Percentiles rank a stretch among this genome's conserved stretches.
phyloP scores from a whole-genome alignment of 2,797 vertebrate species.

The Phoebastria nigripes region DNA sequence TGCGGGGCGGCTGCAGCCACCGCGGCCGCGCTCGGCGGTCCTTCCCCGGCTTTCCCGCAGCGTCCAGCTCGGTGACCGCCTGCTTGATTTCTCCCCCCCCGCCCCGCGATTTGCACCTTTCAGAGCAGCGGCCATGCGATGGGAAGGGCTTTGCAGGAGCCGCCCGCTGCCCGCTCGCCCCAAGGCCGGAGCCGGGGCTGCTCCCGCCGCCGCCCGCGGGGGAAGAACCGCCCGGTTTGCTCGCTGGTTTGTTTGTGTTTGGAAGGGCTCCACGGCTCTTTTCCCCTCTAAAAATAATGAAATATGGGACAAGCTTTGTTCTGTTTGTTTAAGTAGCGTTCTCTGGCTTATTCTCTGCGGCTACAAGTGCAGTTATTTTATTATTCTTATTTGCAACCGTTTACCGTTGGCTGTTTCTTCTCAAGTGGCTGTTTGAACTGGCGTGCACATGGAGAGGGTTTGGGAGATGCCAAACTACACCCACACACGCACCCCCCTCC shows the following conservation, averaged over 20 bases:
- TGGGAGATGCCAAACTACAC: not conserved
- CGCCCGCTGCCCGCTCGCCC: not conserved
- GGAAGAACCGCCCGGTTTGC: not conserved
- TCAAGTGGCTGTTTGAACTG: not conserved
- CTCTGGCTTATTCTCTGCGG: slow-evolving; percentile 23
- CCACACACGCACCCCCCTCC: not conserved
- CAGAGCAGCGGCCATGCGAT: not conserved
- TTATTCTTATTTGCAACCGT: slow-evolving; percentile 37
- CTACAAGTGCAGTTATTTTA: slow-evolving; percentile 53
- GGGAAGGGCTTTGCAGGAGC: not conserved
- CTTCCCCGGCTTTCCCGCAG: not conserved
- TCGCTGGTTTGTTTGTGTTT: slow-evolving; percentile 23
- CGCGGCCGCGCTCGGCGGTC: not conserved
- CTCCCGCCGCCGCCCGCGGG: not conserved
- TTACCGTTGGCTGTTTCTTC: not conserved
- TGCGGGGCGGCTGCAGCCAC: not conserved
- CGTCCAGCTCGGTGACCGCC: not conserved
- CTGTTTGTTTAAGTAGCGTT: slow-evolving; percentile 62
- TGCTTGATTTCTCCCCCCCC: too few species aligned
- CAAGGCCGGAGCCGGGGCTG: not conserved
- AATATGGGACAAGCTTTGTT: slow-evolving; percentile 20
- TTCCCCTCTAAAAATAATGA: slow-evolving; percentile 35
- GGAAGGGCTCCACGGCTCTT: not conserved
- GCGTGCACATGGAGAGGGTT: not conserved
- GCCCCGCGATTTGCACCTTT: not conserved